These are phyloP conservation scores for Eupithecia inturbata DNA, from an alignment of 2,888 invertebrate species.

Conservation along the genomic window DNA sequence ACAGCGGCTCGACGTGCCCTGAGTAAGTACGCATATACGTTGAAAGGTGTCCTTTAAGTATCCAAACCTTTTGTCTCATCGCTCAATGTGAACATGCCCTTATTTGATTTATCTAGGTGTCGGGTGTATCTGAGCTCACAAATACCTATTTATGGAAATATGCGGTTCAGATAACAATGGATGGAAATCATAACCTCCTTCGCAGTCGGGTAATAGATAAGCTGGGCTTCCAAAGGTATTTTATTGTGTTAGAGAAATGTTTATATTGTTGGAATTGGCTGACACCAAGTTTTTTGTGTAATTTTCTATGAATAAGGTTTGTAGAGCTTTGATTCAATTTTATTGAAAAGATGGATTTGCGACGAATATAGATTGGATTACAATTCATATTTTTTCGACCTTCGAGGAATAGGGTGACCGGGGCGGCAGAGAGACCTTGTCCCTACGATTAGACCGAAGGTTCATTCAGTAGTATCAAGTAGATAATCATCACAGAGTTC, in stretches of 20 bases:
- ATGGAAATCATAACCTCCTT: conserved; percentile 6
- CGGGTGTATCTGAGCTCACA: conserved; percentile 20
- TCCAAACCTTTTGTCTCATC: not conserved
- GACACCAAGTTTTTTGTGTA: not conserved
- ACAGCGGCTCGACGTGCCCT: not conserved
- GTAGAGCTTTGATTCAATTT: not conserved
- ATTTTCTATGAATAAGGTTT: conserved; percentile 14
- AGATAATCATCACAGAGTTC: not conserved
- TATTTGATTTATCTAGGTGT: conserved; percentile 34
- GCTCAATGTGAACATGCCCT: conserved; percentile 9
- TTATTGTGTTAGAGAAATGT: conserved; percentile 9
- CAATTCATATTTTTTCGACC: conserved; percentile 9
- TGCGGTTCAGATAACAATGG: conserved; percentile 30
- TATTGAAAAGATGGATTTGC: not conserved
- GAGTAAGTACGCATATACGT: not conserved
- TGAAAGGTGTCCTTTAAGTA: not conserved
- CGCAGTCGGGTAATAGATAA: conserved; percentile 14
- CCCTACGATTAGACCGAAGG: not conserved
- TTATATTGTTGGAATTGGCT: conserved; percentile 10
- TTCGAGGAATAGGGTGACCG: not conserved
- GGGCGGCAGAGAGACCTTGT: not conserved
- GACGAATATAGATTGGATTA: conserved; percentile 1
- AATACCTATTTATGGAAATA: conserved; percentile 38
- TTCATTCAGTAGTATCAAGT: not conserved
- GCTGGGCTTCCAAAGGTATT: conserved; percentile 10